phyloP scores from a whole-genome alignment of 2,888 invertebrate species.

The Neoitamus cyanurus region DNA sequence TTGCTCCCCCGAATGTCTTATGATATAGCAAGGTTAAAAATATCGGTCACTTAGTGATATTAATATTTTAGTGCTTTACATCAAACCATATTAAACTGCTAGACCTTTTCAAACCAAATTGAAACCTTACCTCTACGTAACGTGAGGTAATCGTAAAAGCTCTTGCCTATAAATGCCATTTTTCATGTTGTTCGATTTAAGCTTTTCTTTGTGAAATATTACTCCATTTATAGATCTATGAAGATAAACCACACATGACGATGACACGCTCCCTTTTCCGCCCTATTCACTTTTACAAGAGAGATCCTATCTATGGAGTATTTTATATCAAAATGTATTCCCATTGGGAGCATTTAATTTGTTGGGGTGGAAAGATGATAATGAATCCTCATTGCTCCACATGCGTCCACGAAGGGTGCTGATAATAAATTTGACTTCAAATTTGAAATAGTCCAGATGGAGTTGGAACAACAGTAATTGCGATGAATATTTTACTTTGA shows the following conservation, averaged over 20 bases:
- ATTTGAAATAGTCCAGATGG: not conserved
- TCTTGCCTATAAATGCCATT: not conserved
- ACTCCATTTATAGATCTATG: not conserved
- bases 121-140: too few species aligned
- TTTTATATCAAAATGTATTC: not conserved
- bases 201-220: not conserved
- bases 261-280: too few species aligned
- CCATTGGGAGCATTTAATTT: not conserved
- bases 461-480: too few species aligned
- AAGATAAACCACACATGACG: not conserved
- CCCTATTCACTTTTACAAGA: not conserved
- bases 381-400: not conserved
- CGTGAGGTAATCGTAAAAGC: not conserved
- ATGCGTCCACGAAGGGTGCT: not conserved
- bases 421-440: not conserved
- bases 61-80: not conserved
- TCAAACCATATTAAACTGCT: not conserved
- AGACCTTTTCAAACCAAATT: not conserved
- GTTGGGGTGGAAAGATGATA: not conserved
- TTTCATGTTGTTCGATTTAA: not conserved
- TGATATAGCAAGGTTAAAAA: not conserved
- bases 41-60: not conserved
- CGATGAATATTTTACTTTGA: too few species aligned
- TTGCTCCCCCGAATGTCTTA: not conserved
- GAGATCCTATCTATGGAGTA: not conserved